phyloP scores from a whole-genome alignment of 2,113 vertebrate species.

The Pithys albifrons region DNA sequence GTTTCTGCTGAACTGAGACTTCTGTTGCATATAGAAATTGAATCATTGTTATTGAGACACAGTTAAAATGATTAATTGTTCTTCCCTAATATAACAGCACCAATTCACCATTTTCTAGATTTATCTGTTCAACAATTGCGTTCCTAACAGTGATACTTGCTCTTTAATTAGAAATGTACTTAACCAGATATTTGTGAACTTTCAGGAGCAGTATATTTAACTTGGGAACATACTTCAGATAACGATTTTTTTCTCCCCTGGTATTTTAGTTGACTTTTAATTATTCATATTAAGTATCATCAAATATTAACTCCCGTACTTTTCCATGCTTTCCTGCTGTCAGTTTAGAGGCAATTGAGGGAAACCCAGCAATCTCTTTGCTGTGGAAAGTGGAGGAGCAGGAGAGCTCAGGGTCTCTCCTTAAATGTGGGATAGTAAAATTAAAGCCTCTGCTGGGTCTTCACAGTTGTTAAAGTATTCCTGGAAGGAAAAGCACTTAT shows the following conservation, averaged over 20 bases:
- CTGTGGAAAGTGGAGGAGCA: background rate
- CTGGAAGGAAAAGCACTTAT: background rate
- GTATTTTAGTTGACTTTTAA: background rate
- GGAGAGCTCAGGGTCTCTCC: background rate
- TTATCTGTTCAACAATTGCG: background rate
- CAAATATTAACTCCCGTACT: background rate
- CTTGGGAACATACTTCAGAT: background rate
- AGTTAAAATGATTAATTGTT: slow-evolving; percentile 32
- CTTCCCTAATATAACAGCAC: background rate
- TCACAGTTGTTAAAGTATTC: background rate
- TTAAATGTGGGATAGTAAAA: background rate
- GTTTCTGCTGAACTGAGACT: background rate
- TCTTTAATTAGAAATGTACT: slow-evolving; percentile 29
- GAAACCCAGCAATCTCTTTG: background rate
- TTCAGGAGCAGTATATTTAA: background rate
- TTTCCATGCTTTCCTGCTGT: background rate
- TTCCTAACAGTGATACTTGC: background rate
- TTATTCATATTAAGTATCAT: background rate
- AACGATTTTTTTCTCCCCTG: background rate
- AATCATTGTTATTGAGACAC: background rate
- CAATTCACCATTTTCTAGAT: slow-evolving; percentile 1
- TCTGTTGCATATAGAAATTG: background rate
- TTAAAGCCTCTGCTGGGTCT: background rate
- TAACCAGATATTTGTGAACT: slow-evolving; percentile 18
- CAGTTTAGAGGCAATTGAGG: background rate